Conservation (phyloP, 2,888 invertebrate genomes). For the Drosophila tripunctata region DNA sequence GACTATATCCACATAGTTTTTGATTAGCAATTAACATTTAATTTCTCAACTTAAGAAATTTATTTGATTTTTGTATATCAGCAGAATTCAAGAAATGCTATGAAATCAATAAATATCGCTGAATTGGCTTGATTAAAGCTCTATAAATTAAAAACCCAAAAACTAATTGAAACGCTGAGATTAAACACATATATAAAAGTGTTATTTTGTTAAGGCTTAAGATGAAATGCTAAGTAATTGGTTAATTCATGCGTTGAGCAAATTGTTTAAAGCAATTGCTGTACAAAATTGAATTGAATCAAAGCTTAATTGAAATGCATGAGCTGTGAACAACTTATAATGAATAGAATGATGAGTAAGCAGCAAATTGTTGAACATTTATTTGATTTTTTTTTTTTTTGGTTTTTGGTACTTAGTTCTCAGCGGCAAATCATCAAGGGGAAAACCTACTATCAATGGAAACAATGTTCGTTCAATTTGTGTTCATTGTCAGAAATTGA, state of each 20-base stretch:
- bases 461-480: conserved; percentile 34
- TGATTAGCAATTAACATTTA: too few relatives aligned
- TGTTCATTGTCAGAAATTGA: conserved; percentile 51
- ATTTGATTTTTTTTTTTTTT: background rate
- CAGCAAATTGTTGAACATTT: conserved; percentile 2
- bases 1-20: too few relatives aligned
- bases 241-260: conserved; percentile 7
- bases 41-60: too few relatives aligned
- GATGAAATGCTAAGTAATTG: conserved; percentile 1
- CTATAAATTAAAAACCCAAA: too few relatives aligned
- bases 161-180: too few relatives aligned
- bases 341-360: conserved; percentile 24
- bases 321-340: background rate
- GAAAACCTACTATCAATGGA: conserved; percentile 12
- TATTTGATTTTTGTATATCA: too few relatives aligned
- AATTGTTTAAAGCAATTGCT: background rate
- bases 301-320: conserved; percentile 40
- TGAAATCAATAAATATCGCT: too few relatives aligned
- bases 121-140: too few relatives aligned
- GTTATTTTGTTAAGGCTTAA: too few relatives aligned
- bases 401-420: conserved; percentile 1
- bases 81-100: too few relatives aligned
- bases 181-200: too few relatives aligned
- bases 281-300: conserved; percentile 16
- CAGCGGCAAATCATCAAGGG: conserved; percentile 20